phyloP scores from a whole-genome alignment of 2,797 vertebrate species.

The Poeciliopsis paucimaculata region DNA sequence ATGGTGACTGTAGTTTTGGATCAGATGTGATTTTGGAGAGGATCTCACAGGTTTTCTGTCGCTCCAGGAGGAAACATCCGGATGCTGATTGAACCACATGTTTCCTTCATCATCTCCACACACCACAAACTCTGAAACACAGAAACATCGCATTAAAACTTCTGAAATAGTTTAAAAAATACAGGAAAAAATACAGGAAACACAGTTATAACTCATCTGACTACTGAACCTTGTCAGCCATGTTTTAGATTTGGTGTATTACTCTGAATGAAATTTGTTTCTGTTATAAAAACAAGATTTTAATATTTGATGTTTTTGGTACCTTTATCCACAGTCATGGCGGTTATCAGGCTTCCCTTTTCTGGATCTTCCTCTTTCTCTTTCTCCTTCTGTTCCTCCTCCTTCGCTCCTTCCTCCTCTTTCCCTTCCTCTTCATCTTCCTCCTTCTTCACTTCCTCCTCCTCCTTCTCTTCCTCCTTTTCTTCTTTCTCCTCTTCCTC shows the following conservation, averaged over 20 bases:
- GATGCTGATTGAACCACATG: constrained; percentile 76
- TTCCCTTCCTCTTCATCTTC: rapidly evolving
- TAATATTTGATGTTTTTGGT: constrained; percentile 3
- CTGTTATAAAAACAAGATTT: neutral
- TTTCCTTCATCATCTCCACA: constrained; percentile 78
- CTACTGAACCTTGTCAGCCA: neutral
- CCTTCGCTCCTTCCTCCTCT: rapidly evolving
- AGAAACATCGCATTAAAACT: neutral
- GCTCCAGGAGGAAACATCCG: constrained; percentile 55
- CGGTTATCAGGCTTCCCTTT: constrained; percentile 47
- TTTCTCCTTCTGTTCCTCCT: neutral
- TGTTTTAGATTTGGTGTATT: neutral
- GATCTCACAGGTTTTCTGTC: constrained; percentile 71
- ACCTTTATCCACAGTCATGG: constrained; percentile 66
- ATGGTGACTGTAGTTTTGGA: too few species aligned
- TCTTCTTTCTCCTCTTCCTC: rapidly evolving
- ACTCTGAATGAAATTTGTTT: neutral
- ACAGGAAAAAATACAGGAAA: neutral
- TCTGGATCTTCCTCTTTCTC: neutral
- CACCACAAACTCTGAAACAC: constrained; percentile 72
- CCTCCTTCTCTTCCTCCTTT: rapidly evolving
- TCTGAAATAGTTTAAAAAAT: neutral
- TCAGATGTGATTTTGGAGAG: neutral
- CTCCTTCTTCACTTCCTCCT: neutral
- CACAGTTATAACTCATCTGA: neutral